A percentile compares a stretch with the other conserved stretches of the same genome.
Evolutionary conservation across 2,113 vertebrate genomes (phyloP).

Genomic region (Aegithalos caudatus): DNA sequence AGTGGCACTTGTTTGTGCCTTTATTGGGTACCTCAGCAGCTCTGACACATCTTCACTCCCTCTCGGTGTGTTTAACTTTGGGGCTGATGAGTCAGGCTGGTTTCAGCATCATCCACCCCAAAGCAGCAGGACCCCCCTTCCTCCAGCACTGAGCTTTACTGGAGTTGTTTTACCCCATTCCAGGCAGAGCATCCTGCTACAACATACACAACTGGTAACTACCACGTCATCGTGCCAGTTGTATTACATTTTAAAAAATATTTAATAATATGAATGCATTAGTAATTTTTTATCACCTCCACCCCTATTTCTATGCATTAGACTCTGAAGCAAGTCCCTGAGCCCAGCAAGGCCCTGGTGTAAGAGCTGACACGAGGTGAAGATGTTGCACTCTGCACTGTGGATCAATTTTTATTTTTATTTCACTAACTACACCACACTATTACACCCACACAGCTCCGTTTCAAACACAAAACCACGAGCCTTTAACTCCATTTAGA

Average conservation of each 20-base stretch:
- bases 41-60: background rate
- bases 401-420: background rate
- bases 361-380: background rate
- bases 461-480: background rate
- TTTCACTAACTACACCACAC: background rate
- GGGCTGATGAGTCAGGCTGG: background rate
- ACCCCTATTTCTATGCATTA: accelerated
- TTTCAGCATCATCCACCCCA: background rate
- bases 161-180: background rate
- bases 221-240: accelerated
- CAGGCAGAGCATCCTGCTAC: background rate
- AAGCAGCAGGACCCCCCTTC: background rate
- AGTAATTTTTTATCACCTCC: background rate
- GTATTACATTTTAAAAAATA: background rate
- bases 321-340: background rate
- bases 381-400: background rate
- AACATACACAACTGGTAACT: background rate
- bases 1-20: background rate
- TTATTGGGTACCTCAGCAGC: background rate
- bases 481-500: background rate
- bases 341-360: background rate
- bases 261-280: background rate
- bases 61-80: background rate
- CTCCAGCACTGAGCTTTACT: background rate
- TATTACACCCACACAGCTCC: background rate